phyloP scores from a whole-genome alignment of 1,140 invertebrate species.

The Megathymus violae region DNA sequence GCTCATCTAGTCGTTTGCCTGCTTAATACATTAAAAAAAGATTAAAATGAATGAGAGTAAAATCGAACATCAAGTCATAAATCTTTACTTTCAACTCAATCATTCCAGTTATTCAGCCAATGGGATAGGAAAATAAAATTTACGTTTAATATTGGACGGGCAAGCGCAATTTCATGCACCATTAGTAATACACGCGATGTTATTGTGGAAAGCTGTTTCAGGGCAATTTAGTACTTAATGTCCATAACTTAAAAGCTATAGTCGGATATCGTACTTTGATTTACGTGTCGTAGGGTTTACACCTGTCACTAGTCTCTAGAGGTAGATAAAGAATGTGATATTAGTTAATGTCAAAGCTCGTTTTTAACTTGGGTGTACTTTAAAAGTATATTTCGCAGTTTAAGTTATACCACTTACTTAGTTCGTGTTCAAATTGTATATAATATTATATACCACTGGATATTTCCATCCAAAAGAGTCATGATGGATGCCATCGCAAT shows the following conservation, averaged over 20 bases:
- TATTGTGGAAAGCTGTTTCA: slow-evolving; percentile 9
- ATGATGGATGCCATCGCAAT: too few relatives aligned
- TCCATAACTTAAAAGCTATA: background rate
- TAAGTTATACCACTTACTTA: too few relatives aligned
- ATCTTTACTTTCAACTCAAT: background rate
- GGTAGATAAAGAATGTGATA: too few relatives aligned
- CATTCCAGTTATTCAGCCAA: slow-evolving; percentile 11
- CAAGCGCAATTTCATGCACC: slow-evolving; percentile 37
- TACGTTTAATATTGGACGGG: slow-evolving; percentile 41
- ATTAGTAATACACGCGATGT: slow-evolving; percentile 40
- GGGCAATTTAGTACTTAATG: background rate
- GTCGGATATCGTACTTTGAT: background rate
- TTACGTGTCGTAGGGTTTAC: background rate
- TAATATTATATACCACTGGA: too few relatives aligned
- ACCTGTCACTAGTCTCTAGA: too few relatives aligned
- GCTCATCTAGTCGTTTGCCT: too few relatives aligned
- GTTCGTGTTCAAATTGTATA: too few relatives aligned
- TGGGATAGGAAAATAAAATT: slow-evolving; percentile 26
- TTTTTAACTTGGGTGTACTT: too few relatives aligned
- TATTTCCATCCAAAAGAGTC: too few relatives aligned
- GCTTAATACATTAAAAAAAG: too few relatives aligned
- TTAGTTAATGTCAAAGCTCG: too few relatives aligned
- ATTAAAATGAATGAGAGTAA: background rate
- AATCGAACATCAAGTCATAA: background rate
- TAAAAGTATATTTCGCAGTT: too few relatives aligned